Percentiles rank a stretch among this genome's conserved stretches.
Conservation (phyloP, 2,888 invertebrate genomes). For the Synanthedon tipuliformis region DNA sequence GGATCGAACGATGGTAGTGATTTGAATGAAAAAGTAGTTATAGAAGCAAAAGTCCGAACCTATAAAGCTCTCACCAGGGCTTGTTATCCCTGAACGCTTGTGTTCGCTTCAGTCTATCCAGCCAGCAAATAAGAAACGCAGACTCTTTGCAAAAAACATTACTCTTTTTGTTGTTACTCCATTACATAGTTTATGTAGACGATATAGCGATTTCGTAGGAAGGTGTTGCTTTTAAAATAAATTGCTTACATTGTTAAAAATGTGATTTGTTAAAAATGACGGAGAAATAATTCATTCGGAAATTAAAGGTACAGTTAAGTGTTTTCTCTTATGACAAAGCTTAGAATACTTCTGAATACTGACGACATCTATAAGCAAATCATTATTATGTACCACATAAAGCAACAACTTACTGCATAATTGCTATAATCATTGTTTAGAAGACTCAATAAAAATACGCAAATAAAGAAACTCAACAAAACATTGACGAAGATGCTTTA, state of each 20-base stretch:
- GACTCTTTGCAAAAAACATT: conserved; percentile 65
- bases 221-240: conserved; percentile 13
- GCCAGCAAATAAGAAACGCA: conserved; percentile 69
- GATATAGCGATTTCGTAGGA: conserved; percentile 16
- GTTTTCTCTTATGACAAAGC: no score
- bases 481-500: conserved; percentile 19
- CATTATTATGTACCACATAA: background rate
- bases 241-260: no score
- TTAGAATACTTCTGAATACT: background rate
- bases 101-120: conserved; percentile 68
- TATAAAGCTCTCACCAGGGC: conserved; percentile 71
- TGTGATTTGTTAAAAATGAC: no score
- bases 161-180: conserved; percentile 33
- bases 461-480: conserved; percentile 15
- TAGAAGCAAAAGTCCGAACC: conserved; percentile 68
- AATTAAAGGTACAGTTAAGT: no score
- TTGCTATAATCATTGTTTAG: conserved; percentile 14
- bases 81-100: conserved; percentile 69
- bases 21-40: conserved; percentile 37
- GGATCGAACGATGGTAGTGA: conserved; percentile 25
- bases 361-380: conserved; percentile 1
- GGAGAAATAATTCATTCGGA: no score
- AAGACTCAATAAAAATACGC: conserved; percentile 24
- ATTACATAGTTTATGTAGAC: conserved; percentile 24
- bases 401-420: background rate